Conservation (phyloP, 2,797 vertebrate species). For the Rhabdomys pumilio region DNA sequence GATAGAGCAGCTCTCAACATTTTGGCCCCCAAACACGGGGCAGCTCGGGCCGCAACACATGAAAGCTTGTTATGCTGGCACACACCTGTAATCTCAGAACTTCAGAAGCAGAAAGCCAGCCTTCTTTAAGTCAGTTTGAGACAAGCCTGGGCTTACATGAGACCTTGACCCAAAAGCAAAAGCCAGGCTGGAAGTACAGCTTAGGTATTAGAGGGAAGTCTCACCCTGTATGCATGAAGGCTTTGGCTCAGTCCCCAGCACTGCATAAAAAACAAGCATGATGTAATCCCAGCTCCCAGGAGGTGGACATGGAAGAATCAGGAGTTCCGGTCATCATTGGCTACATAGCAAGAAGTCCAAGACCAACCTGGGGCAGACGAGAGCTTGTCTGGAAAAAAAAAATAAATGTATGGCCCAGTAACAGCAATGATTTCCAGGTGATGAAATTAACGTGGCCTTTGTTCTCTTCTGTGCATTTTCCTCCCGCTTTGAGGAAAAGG, state of each 20-base stretch:
- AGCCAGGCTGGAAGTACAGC: neutral
- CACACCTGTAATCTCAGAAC: neutral
- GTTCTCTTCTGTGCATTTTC: neutral
- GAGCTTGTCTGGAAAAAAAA: neutral
- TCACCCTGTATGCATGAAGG: neutral
- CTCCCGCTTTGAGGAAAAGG: neutral
- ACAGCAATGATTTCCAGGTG: neutral
- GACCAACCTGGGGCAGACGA: neutral
- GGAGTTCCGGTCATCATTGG: neutral
- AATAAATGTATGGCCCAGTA: neutral
- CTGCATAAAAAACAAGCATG: neutral
- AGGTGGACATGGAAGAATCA: neutral
- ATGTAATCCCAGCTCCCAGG: neutral
- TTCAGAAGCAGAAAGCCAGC: neutral
- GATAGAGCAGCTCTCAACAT: no score
- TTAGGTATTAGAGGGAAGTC: neutral
- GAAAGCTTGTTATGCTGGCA: neutral
- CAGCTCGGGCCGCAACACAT: no score
- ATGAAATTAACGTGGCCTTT: neutral
- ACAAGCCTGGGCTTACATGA: neutral
- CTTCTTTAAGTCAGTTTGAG: neutral
- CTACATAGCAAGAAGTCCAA: neutral
- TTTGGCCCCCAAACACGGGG: no score
- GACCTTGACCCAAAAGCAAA: neutral
- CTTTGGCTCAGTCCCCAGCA: no score